Base-by-base conservation (phyloP, 2,888 invertebrate genomes). In the Syrista parreyssii region DNA sequence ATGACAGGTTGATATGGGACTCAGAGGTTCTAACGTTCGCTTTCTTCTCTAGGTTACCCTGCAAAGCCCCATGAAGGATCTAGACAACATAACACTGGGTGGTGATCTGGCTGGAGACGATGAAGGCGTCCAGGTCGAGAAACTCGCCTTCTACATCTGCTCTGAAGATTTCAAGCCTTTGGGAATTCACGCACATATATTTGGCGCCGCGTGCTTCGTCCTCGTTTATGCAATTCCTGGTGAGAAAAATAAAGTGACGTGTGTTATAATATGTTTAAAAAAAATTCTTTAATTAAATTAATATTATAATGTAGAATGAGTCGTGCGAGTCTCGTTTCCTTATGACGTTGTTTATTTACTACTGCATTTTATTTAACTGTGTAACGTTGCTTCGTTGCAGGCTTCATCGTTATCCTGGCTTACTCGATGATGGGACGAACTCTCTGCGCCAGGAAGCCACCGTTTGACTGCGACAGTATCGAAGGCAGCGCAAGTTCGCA, bases 181-280 rank as follows among this genome's bases (percentile, higher is more conserved):
- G 0, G 92, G 93, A 3, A 93, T 94, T 73, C 92, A 92, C 72
- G 93, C 94, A 80, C 93, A 94, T 81, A 90, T 94, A 1, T 95
- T 95, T 83, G 96, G 96, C 12, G 92, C 94, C 0, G 93, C 94
- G 86, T 95, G 95, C 86, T 96, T 96, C 87, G 92, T 95, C 2
- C 92, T 96, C n/a, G 95, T 96, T 68, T 96, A 96, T 86, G 95
- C 95, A 0, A 92, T 96, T 23, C 96, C 96, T 4, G 96, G 96
- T 95, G 84, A 92, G 92, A 11, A 23, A 15, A 9, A 30, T 30
- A 71, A 23, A 71, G 31, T 30, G 71, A 71, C 71, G 71, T n/a
- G 6, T 1, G 40, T 4, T 4, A 15, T 15, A 23, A 69, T 31
- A 69, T 69, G 12, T 69, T 12, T 0, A 0, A 12, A 69, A 12